phyloP scores from a whole-genome alignment of 2,888 invertebrate genomes.

The Apamea sordens region DNA sequence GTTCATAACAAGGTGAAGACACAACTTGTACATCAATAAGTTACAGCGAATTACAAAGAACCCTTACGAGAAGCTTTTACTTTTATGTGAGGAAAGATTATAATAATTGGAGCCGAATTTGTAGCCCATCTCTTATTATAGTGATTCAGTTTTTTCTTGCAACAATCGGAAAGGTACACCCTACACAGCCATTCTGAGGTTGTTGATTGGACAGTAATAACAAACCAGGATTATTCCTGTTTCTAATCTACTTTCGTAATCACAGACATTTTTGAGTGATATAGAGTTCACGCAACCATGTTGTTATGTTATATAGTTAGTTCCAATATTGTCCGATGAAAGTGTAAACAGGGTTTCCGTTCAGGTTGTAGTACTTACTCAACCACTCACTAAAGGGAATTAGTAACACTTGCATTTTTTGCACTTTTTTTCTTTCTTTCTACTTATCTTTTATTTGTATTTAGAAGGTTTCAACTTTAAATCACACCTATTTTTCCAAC shows the following conservation, averaged over 20 bases:
- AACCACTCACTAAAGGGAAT: not conserved
- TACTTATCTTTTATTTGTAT: not conserved
- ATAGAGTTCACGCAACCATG: not conserved
- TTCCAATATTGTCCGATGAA: not conserved
- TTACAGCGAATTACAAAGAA: conserved; percentile 8
- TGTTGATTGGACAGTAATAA: no score
- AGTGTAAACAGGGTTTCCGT: not conserved
- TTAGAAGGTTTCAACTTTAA: not conserved
- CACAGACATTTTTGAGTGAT: not conserved
- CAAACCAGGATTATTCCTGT: not conserved
- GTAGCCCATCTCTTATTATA: not conserved
- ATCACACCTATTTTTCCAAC: not conserved
- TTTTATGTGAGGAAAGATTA: not conserved
- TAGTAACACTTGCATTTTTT: not conserved
- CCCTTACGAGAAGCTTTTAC: not conserved
- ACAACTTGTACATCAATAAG: conserved; percentile 47
- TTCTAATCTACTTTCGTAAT: not conserved
- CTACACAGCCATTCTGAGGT: no score
- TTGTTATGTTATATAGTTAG: not conserved
- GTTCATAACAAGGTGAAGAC: conserved; percentile 39
- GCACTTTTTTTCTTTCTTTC: no score
- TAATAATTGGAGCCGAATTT: not conserved
- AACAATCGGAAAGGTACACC: no score
- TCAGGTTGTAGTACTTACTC: not conserved
- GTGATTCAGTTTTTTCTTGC: not conserved